Conservation (phyloP, 2,113 vertebrate species). For the Sphyrna mokarran region DNA sequence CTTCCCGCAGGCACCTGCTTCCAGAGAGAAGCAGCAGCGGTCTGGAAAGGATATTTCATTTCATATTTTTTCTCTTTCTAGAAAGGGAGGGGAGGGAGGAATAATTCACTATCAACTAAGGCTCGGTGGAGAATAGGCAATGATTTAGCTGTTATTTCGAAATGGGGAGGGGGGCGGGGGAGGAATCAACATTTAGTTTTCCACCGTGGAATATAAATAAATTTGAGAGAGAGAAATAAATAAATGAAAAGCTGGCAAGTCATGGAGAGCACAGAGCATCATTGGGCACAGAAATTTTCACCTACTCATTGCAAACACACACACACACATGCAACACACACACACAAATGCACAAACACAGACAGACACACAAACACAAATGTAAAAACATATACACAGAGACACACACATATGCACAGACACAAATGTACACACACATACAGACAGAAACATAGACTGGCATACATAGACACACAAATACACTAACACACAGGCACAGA, state of each 20-base stretch:
- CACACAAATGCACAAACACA: not conserved
- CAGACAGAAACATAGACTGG: too few relatives aligned
- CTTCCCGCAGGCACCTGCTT: slow-evolving; percentile 22
- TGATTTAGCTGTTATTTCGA: not conserved
- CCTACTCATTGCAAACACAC: slow-evolving; percentile 6
- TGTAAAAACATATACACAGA: too few relatives aligned
- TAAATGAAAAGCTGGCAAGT: not conserved
- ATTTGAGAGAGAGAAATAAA: not conserved
- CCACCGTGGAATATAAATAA: not conserved
- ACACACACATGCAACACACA: not conserved
- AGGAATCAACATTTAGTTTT: not conserved
- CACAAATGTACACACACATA: too few relatives aligned
- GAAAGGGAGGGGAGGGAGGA: too few relatives aligned
- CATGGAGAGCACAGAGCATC: not conserved
- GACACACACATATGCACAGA: too few relatives aligned
- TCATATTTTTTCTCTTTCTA: not conserved
- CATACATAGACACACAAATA: too few relatives aligned
- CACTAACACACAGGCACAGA: too few relatives aligned
- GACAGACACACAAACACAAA: too few relatives aligned
- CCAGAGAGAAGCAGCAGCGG: not conserved
- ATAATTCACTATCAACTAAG: not conserved
- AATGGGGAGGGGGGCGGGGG: not conserved
- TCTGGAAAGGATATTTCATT: not conserved
- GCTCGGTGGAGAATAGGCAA: not conserved
- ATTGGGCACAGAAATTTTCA: not conserved